Evolutionary conservation across 1,140 invertebrate species (phyloP), one percentile per base, ranked within the genome.

Genomic region (Drosophila insularis): DNA sequence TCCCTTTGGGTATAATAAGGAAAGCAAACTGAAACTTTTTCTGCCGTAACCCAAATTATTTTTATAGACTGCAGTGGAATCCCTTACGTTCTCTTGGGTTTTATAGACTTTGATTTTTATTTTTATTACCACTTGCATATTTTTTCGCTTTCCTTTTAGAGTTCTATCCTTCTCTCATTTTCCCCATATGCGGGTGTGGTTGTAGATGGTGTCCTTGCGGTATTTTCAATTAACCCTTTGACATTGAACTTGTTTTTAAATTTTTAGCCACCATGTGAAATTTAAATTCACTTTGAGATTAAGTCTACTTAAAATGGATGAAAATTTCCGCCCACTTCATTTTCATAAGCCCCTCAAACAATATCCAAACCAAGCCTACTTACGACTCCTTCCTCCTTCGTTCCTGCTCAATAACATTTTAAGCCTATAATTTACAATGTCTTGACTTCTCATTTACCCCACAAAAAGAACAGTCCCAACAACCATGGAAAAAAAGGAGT

Each of bases 371-470:
- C 37, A 10, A 37, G 56, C 31, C 71, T 27, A 5, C 27, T 27
- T 27, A 40, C 39, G 71, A 27, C 32, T 63, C 14, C 43, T 17
- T 61, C 23, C 62, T 7, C 70, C 2, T 63, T 11, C 62, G 19
- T 31, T 53, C 53, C 23, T 21, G 31, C 27, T 27, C 39, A 31
- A 46, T 63, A 71, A 64, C 55, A 70, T 66, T 66, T 89, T 87
- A 82, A 87, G 84, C 80, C 84, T 89, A 87, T 89, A 87, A 89
- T 87, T 89, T 87, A 87, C 80, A 87, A 77, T 87, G 82, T 79
- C 78, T 82, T 86, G 82, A 81, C 79, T 87, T 87, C 8, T n/a
- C 23, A 27, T 63, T 11, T 17, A 2, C n/a, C 8, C 10, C 23
- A 17, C 6, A 23, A 2, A 23, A 46, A 2, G 17, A 46, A 14